These are phyloP conservation scores for Drosophila yooni DNA, from an alignment of 2,888 invertebrate species.

Conservation along the genomic window DNA sequence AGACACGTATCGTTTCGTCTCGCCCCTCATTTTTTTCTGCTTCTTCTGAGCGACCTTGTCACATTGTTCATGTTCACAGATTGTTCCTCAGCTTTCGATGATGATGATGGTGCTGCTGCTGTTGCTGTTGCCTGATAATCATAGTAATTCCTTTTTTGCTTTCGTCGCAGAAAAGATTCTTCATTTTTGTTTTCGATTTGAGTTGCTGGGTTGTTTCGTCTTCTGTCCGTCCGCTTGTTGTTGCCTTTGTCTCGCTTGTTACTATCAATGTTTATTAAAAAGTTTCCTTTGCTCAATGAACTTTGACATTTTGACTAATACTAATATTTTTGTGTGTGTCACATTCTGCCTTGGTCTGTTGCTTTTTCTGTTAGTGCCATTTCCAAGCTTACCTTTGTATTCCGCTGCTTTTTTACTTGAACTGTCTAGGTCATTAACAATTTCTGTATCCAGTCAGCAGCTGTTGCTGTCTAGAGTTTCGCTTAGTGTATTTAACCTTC, in stretches of 20 bases:
- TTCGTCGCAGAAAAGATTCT: slow-evolving; percentile 45
- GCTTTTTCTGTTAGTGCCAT: not conserved
- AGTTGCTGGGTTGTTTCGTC: not conserved
- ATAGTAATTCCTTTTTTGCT: slow-evolving; percentile 40
- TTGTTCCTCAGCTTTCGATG: slow-evolving; percentile 7
- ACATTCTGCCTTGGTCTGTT: not conserved
- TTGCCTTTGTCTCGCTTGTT: slow-evolving; percentile 45
- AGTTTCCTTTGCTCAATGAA: slow-evolving; percentile 56
- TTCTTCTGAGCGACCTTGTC: slow-evolving; percentile 16
- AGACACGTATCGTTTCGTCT: slow-evolving; percentile 30
- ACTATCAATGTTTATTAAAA: slow-evolving; percentile 71
- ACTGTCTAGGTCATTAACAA: slow-evolving; percentile 24
- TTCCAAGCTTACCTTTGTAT: slow-evolving; percentile 19
- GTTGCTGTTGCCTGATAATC: slow-evolving; percentile 50
- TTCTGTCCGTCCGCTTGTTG: not conserved
- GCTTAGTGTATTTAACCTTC: slow-evolving; percentile 30
- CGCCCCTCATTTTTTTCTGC: not conserved
- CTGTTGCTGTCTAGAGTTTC: slow-evolving; percentile 19
- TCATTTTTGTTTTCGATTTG: slow-evolving; percentile 43
- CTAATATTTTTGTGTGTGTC: slow-evolving; percentile 31
- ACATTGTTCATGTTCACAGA: slow-evolving; percentile 31
- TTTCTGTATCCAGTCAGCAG: slow-evolving; percentile 1
- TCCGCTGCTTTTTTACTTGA: slow-evolving; percentile 14
- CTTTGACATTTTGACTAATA: slow-evolving; percentile 65
- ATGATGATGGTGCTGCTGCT: slow-evolving; percentile 16